Percentiles rank a stretch among this genome's conserved stretches.
Evolutionary conservation across 1,140 invertebrate species (phyloP).

Genomic region (Centruroides sculpturatus): DNA sequence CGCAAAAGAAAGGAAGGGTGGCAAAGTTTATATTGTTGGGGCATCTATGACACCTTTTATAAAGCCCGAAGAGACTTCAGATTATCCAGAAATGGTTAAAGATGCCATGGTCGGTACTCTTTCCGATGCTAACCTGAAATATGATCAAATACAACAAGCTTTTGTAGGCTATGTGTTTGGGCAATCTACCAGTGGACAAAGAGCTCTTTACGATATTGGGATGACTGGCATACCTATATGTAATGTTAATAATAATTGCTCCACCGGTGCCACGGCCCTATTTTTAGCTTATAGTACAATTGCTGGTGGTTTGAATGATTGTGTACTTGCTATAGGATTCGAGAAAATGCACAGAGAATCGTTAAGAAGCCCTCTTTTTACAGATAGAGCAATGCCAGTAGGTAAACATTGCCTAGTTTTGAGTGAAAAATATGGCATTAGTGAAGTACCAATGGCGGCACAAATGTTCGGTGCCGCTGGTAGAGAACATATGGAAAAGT

Average conservation of each 20-base stretch:
- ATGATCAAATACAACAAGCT: slow-evolving; percentile 66
- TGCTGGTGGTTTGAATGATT: slow-evolving; percentile 68
- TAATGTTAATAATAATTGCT: slow-evolving; percentile 98
- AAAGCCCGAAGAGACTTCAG: slow-evolving; percentile 66
- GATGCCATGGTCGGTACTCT: slow-evolving; percentile 84
- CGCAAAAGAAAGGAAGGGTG: background rate
- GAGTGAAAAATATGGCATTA: slow-evolving; percentile 41
- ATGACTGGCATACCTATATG: slow-evolving; percentile 94
- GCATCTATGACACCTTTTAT: slow-evolving; percentile 95
- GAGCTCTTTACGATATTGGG: slow-evolving; percentile 84
- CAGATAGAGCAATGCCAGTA: slow-evolving; percentile 81
- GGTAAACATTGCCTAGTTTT: slow-evolving; percentile 77
- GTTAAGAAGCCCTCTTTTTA: slow-evolving; percentile 60
- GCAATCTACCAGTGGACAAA: slow-evolving; percentile 90
- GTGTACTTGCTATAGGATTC: slow-evolving; percentile 88
- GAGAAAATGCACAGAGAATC: slow-evolving; percentile 97
- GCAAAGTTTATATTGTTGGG: slow-evolving; percentile 74
- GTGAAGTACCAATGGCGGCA: slow-evolving; percentile 66
- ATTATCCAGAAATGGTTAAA: slow-evolving; percentile 89
- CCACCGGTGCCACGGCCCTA: slow-evolving; percentile 88
- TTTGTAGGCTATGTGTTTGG: slow-evolving; percentile 91
- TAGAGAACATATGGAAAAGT: slow-evolving; percentile 92
- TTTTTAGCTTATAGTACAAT: slow-evolving; percentile 80
- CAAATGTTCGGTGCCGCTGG: slow-evolving; percentile 96
- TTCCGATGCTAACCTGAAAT: slow-evolving; percentile 50